Evolutionary conservation across 2,888 invertebrate species (phyloP).

Genomic region (Eutolmus rufibarbis): DNA sequence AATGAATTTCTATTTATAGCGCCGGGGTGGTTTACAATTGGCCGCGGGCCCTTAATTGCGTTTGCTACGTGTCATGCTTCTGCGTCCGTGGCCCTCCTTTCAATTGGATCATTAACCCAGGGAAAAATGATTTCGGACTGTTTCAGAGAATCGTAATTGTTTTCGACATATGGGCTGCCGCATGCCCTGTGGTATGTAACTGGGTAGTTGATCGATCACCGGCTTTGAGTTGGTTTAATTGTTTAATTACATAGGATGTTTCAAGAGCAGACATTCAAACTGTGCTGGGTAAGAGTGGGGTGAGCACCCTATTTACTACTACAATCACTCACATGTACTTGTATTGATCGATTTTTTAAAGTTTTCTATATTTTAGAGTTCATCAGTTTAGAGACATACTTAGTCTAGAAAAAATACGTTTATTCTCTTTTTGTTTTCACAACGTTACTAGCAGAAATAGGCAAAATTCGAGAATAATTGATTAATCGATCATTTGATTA

Average conservation of each 20-base stretch:
- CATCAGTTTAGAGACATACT: too few relatives aligned
- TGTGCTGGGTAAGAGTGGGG: too few relatives aligned
- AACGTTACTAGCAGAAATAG: too few relatives aligned
- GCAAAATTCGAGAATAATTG: too few relatives aligned
- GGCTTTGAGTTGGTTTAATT: neutral
- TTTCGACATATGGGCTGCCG: neutral
- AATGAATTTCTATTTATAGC: slow-evolving; percentile 15
- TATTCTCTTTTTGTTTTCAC: too few relatives aligned
- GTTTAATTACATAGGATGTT: neutral
- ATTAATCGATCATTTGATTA: too few relatives aligned
- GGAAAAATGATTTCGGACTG: neutral
- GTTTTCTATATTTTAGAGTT: too few relatives aligned
- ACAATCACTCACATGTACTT: too few relatives aligned
- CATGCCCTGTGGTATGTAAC: neutral
- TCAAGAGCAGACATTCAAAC: neutral
- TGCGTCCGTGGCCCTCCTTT: neutral
- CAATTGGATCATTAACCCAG: neutral
- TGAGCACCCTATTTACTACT: neutral
- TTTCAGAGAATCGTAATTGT: neutral
- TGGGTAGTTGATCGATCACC: neutral
- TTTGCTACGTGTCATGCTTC: neutral
- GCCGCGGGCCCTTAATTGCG: neutral
- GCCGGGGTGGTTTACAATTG: neutral
- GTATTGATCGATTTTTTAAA: too few relatives aligned
- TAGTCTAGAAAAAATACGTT: too few relatives aligned